Conservation (phyloP, 37 sponge, comb jelly and placozoan species). For the Beroe ovata region DNA sequence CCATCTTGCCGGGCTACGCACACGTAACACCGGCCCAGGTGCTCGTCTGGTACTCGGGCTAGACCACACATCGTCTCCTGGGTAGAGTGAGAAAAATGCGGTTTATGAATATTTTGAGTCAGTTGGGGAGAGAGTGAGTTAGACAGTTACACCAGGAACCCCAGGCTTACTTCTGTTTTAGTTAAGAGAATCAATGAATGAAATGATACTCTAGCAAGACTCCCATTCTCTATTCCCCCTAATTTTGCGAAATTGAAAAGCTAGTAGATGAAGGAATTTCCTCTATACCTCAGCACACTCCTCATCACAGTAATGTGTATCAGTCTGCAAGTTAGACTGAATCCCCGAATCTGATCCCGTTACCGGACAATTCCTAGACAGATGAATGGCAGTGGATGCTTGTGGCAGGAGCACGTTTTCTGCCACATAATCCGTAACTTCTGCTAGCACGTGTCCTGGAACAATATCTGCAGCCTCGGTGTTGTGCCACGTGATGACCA, state of each 20-base stretch:
- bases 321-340: constrained; percentile 17
- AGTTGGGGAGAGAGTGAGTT: no score
- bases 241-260: no score
- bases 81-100: no score
- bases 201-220: no score
- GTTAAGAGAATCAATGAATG: no score
- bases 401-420: neutral
- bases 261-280: no score
- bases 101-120: no score
- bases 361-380: constrained; percentile 32
- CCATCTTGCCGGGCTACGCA: constrained; percentile 14
- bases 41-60: constrained; percentile 11
- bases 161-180: no score
- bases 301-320: constrained; percentile 25
- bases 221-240: no score
- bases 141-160: no score
- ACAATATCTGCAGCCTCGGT: neutral
- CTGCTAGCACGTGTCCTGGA: neutral
- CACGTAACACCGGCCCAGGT: constrained; percentile 29
- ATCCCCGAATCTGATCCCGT: neutral
- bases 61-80: neutral
- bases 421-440: neutral
- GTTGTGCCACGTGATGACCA: constrained; percentile 23
- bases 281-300: constrained; percentile 36
- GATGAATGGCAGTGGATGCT: constrained; percentile 9